These are phyloP conservation scores for Kryptopterus vitreolus DNA, from an alignment of 2,797 vertebrate genomes.

Conservation along the genomic window DNA sequence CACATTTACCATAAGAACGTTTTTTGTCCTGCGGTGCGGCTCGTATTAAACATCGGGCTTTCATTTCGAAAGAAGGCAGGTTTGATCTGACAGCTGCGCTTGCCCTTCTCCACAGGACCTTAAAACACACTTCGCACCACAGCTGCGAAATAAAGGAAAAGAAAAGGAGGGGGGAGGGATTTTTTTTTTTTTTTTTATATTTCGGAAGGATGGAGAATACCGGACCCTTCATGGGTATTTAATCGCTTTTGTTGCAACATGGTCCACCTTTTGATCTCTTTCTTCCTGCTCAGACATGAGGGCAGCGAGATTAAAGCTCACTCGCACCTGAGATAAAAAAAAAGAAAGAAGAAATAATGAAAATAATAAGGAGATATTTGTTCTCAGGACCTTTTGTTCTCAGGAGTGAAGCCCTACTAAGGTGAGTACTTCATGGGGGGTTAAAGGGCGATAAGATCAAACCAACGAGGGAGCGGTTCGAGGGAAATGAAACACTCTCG, in stretches of 20 bases:
- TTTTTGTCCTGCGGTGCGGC: conserved; percentile 36
- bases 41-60: conserved; percentile 42
- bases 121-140: conserved; percentile 5
- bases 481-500: conserved; percentile 5
- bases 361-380: conserved; percentile 34
- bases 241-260: conserved; percentile 51
- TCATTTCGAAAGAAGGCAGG: conserved; percentile 45
- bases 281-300: conserved; percentile 9
- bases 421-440: conserved; percentile 42
- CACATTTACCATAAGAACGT: conserved; percentile 46
- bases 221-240: conserved; percentile 32
- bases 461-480: conserved; percentile 20
- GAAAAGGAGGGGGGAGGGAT: neutral
- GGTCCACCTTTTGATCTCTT: conserved; percentile 30
- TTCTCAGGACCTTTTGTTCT: conserved; percentile 57
- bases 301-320: conserved; percentile 50
- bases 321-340: conserved; percentile 22
- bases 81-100: conserved; percentile 57
- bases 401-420: conserved; percentile 46
- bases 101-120: conserved; percentile 12
- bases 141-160: conserved; percentile 3
- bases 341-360: conserved; percentile 23
- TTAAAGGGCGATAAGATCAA: neutral
- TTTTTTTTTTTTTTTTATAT: no score
- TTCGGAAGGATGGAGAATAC: neutral